Percentiles rank a stretch among this genome's conserved stretches.
Evolutionary conservation across 2,888 invertebrate genomes (phyloP).

Genomic region (Andrena chrysosceles): DNA sequence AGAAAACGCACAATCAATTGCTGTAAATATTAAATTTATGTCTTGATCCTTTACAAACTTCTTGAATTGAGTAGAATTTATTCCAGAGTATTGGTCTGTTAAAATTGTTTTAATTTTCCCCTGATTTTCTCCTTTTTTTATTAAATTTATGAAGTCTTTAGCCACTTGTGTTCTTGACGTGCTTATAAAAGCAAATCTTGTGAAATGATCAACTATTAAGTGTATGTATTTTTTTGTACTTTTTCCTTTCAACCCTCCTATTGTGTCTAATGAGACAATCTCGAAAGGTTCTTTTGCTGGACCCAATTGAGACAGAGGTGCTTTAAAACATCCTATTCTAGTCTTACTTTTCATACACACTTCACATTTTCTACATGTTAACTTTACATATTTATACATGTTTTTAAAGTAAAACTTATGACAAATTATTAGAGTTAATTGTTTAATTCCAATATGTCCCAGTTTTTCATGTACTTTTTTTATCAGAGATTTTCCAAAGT

Average conservation of each 20-base stretch:
- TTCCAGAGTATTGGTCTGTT: constrained; percentile 69
- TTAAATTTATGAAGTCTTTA: no score
- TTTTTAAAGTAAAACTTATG: constrained; percentile 39
- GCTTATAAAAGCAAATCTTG: constrained; percentile 1
- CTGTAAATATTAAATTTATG: constrained; percentile 74
- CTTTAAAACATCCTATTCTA: constrained; percentile 66
- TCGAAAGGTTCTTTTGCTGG: constrained; percentile 73
- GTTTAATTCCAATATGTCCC: constrained; percentile 31
- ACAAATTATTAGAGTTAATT: constrained; percentile 19
- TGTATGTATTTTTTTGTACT: constrained; percentile 76
- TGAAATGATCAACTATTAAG: constrained; percentile 28
- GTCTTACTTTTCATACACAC: constrained; percentile 70
- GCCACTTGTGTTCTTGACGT: constrained; percentile 3
- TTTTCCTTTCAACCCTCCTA: constrained; percentile 72
- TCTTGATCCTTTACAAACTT: no score
- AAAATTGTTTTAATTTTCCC: no score
- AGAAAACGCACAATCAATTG: constrained; percentile 61
- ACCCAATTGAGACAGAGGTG: constrained; percentile 70
- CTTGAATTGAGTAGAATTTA: constrained; percentile 72
- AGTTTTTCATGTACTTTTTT: constrained; percentile 13
- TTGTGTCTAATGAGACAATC: constrained; percentile 75
- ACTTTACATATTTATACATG: no score
- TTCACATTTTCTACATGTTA: constrained; percentile 23
- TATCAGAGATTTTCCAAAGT: constrained; percentile 10
- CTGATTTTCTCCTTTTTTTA: no score